Evolutionary conservation across 2,797 vertebrate species (phyloP).

Genomic region (Onychomys torridus): DNA sequence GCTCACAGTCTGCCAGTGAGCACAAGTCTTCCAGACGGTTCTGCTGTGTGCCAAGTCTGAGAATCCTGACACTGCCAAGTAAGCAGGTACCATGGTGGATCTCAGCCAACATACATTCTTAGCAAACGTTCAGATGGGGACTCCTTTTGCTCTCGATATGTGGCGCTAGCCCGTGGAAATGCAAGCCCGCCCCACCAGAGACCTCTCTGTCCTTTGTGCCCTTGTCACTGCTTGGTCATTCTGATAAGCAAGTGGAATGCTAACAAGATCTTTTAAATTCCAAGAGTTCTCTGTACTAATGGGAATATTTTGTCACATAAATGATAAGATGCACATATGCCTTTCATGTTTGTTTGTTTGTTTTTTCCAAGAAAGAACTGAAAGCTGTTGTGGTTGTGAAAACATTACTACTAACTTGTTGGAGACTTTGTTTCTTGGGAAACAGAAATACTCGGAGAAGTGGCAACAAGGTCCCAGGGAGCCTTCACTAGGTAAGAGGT

Average conservation of each 20-base stretch:
- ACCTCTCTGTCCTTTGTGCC: background rate
- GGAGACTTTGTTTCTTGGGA: slow-evolving; percentile 18
- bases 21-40: background rate
- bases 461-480: background rate
- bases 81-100: background rate
- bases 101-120: background rate
- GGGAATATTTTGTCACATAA: slow-evolving; percentile 61
- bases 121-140: background rate
- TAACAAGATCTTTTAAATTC: slow-evolving; percentile 74
- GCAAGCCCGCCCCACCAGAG: background rate
- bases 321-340: slow-evolving; percentile 55
- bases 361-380: slow-evolving; percentile 37
- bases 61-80: background rate
- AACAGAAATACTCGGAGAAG: background rate
- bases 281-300: slow-evolving; percentile 40
- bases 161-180: background rate
- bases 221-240: slow-evolving; percentile 45
- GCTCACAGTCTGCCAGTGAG: background rate
- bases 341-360: background rate
- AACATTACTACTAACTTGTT: slow-evolving; percentile 42
- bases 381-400: background rate
- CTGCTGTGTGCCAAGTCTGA: background rate
- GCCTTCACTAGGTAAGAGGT: background rate
- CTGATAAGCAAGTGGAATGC: slow-evolving; percentile 65
- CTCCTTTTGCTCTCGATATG: background rate